phyloP scores from a whole-genome alignment of 2,888 invertebrate genomes.

The Choreutis nemorana region DNA sequence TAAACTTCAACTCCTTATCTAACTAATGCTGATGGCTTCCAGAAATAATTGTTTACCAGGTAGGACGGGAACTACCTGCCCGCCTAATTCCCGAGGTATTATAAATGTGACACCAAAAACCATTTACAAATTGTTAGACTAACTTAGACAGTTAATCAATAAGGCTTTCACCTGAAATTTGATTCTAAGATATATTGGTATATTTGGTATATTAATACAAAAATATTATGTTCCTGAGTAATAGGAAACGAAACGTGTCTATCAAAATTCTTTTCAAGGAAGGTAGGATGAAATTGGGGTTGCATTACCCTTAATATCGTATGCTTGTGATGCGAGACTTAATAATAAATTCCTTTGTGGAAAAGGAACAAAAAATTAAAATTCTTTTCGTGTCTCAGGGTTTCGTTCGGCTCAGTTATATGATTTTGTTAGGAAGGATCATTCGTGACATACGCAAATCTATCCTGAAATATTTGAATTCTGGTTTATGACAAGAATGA shows the following conservation, averaged over 20 bases:
- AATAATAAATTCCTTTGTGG: constrained; percentile 56
- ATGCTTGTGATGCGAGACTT: constrained; percentile 41
- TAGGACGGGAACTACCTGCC: no score
- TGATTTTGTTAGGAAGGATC: constrained; percentile 45
- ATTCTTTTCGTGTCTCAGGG: constrained; percentile 43
- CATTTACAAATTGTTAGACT: no score
- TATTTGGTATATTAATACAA: no score
- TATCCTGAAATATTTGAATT: constrained; percentile 14
- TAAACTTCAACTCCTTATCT: constrained; percentile 45
- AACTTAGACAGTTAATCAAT: no score
- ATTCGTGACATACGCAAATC: constrained; percentile 43
- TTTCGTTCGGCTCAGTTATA: constrained; percentile 42
- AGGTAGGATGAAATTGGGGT: constrained; percentile 25
- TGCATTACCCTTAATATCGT: constrained; percentile 38
- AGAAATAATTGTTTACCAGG: constrained; percentile 5
- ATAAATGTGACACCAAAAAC: no score
- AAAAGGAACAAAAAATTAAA: constrained; percentile 54
- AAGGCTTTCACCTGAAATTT: no score
- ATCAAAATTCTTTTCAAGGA: constrained; percentile 35
- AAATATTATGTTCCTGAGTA: no score
- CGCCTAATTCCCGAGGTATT: no score
- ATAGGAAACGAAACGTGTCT: constrained; percentile 32
- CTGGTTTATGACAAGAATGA: no score
- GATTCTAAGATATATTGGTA: no score
- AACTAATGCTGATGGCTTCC: constrained; percentile 33